Conservation (phyloP, 2,888 invertebrate species). For the Brachycybe producta region DNA sequence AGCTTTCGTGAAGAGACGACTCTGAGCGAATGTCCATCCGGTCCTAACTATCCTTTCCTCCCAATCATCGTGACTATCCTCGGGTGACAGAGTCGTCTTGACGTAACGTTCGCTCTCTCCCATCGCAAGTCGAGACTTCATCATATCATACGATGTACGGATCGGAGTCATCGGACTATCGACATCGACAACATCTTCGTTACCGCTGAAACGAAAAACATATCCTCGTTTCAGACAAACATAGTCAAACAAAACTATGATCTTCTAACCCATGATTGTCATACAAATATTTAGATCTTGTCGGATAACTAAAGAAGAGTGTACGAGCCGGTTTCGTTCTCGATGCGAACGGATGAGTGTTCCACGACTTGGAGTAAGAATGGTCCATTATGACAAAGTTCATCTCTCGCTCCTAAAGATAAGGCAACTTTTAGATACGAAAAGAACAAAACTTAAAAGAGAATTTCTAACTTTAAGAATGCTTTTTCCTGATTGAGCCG, state of each 20-base stretch:
- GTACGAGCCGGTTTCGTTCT: slow-evolving; percentile 43
- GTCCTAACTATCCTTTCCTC: slow-evolving; percentile 48
- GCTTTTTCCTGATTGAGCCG: too few species aligned
- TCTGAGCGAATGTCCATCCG: slow-evolving; percentile 52
- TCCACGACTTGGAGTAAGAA: slow-evolving; percentile 56
- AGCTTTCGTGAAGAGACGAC: slow-evolving; percentile 50
- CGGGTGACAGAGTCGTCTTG: slow-evolving; percentile 44
- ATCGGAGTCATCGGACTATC: slow-evolving; percentile 38
- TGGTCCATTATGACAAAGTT: slow-evolving; percentile 49
- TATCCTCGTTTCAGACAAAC: too few species aligned
- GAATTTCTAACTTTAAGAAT: too few species aligned
- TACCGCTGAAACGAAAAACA: slow-evolving; percentile 26
- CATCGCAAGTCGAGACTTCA: slow-evolving; percentile 50
- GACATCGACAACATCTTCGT: slow-evolving; percentile 37
- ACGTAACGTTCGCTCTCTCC: slow-evolving; percentile 55
- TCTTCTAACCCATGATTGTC: too few species aligned
- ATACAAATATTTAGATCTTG: slow-evolving; percentile 25
- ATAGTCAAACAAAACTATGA: too few species aligned
- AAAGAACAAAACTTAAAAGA: too few species aligned
- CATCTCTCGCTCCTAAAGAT: slow-evolving; percentile 31
- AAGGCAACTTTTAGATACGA: background rate
- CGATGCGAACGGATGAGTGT: slow-evolving; percentile 49
- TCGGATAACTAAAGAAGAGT: slow-evolving; percentile 34
- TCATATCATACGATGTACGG: slow-evolving; percentile 42
- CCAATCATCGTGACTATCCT: slow-evolving; percentile 49